Evolutionary conservation across 2,888 invertebrate genomes (phyloP).

Genomic region (Cheilosia urbana): DNA sequence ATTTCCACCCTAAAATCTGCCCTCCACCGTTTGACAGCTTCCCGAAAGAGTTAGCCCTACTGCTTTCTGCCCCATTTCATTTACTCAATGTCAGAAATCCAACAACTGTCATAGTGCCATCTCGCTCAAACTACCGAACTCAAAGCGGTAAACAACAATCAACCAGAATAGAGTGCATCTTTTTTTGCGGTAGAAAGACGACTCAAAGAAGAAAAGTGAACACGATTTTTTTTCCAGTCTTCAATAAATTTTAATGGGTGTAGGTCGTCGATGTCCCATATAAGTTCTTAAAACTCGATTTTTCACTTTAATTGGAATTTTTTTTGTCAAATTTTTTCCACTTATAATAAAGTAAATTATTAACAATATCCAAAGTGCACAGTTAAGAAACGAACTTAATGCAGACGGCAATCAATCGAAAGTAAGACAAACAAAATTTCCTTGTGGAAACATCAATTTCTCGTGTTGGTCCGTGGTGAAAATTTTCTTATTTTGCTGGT

Average conservation of each 20-base stretch:
- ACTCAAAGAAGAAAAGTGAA: conserved; percentile 53
- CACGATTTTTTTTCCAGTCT: conserved; percentile 46
- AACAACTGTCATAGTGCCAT: not conserved
- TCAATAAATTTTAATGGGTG: conserved; percentile 60
- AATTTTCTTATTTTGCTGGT: conserved; percentile 57
- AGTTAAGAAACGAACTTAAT: conserved; percentile 22
- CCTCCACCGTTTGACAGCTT: conserved; percentile 36
- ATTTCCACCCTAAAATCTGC: conserved; percentile 16
- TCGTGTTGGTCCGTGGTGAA: conserved; percentile 29
- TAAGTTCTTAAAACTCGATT: conserved; percentile 48
- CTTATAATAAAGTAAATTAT: conserved; percentile 4
- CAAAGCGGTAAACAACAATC: conserved; percentile 56
- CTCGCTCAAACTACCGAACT: not conserved
- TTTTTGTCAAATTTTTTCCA: conserved; percentile 14
- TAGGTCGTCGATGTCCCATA: conserved; percentile 49
- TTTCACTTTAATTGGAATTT: conserved; percentile 60
- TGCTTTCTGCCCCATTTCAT: not conserved
- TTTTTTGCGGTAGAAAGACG: conserved; percentile 66
- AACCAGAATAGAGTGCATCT: conserved; percentile 45
- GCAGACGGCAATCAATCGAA: conserved; percentile 45
- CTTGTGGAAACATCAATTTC: conserved; percentile 32
- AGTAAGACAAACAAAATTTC: conserved; percentile 50
- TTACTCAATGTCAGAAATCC: conserved; percentile 9
- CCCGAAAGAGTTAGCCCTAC: not conserved
- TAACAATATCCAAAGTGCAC: conserved; percentile 4